These are phyloP conservation scores for Trissonchulus sp. DNA, from an alignment of 2,888 invertebrate species.

Conservation along the genomic window DNA sequence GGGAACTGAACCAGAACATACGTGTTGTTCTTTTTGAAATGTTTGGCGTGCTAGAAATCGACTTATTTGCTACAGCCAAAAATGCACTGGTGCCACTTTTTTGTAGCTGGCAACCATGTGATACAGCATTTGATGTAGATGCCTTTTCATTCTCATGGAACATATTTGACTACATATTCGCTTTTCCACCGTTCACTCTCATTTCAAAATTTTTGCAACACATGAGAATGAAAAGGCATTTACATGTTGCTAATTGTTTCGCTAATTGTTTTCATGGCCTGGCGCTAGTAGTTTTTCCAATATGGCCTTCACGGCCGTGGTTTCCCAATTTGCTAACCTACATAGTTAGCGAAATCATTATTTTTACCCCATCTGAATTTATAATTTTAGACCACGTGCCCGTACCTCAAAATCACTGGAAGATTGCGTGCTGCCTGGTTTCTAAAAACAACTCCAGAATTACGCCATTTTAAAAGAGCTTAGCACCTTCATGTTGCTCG, in stretches of 20 bases:
- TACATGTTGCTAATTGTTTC: no score
- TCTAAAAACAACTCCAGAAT: no score
- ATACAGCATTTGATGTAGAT: background rate
- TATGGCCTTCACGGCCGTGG: background rate
- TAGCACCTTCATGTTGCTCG: background rate
- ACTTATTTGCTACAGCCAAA: background rate
- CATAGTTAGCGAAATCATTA: no score
- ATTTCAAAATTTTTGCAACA: background rate
- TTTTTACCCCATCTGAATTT: no score
- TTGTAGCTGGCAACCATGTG: background rate
- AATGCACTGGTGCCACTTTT: background rate
- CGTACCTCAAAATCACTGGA: no score
- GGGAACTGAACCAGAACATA: background rate
- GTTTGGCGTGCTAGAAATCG: background rate
- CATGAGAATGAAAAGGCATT: no score
- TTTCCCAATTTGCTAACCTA: no score
- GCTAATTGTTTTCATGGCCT: background rate
- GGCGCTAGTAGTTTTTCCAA: background rate
- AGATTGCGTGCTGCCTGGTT: no score
- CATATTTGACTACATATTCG: background rate
- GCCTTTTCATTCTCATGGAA: background rate
- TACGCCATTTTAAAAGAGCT: no score
- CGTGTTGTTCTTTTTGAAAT: background rate
- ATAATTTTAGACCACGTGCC: no score
- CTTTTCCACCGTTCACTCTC: background rate